phyloP scores from a whole-genome alignment of 2,113 vertebrate genomes.

The Cranoglanis bouderius region DNA sequence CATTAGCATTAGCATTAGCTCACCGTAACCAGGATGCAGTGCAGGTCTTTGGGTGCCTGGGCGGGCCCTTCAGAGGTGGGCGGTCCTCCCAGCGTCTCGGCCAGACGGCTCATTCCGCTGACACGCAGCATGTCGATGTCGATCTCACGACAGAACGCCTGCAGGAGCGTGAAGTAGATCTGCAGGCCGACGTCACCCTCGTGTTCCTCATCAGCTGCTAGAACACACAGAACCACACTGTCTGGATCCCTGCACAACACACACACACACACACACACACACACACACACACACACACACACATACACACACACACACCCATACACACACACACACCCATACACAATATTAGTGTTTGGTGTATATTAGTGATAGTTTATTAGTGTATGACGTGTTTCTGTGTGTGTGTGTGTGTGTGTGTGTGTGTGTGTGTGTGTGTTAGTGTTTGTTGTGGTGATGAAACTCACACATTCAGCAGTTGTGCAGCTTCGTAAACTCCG shows the following conservation, averaged over 20 bases:
- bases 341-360: background rate
- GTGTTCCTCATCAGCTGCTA: slow-evolving; percentile 87
- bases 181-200: slow-evolving; percentile 84
- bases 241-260: slow-evolving; percentile 82
- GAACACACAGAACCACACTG: slow-evolving; percentile 87
- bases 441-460: background rate
- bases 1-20: slow-evolving; percentile 51
- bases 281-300: too few species aligned
- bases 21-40: slow-evolving; percentile 92
- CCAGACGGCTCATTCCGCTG: slow-evolving; percentile 80
- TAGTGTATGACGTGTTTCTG: background rate
- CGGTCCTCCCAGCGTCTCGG: slow-evolving; percentile 74
- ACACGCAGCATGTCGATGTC: slow-evolving; percentile 88
- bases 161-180: slow-evolving; percentile 95
- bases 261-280: background rate
- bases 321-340: too few species aligned
- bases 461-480: slow-evolving; percentile 93
- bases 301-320: too few species aligned
- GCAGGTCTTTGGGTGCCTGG: slow-evolving; percentile 83
- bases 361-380: background rate
- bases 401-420: background rate
- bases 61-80: slow-evolving; percentile 60
- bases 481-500: slow-evolving; percentile 93
- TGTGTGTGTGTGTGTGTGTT: too few species aligned
- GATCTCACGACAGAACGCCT: slow-evolving; percentile 91